Conservation (phyloP, 2,797 vertebrate genomes). For the Gallirallus australis region DNA sequence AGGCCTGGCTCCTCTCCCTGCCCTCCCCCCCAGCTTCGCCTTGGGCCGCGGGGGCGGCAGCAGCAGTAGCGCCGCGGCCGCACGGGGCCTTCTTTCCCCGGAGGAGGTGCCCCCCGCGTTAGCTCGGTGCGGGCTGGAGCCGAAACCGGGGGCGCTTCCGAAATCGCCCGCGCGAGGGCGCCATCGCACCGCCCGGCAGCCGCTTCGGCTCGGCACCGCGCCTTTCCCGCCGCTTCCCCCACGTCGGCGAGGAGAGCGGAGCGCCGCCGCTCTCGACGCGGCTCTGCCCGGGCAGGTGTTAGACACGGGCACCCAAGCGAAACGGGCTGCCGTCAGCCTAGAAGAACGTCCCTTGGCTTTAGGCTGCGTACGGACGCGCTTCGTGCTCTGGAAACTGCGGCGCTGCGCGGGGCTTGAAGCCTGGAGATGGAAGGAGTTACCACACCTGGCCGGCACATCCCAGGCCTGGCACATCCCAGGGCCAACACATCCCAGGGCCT, state of each 20-base stretch:
- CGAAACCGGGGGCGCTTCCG: neutral
- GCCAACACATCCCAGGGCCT: no score
- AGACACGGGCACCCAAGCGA: neutral
- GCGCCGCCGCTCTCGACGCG: no score
- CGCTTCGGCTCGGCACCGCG: rapidly evolving
- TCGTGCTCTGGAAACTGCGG: neutral
- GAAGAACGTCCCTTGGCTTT: neutral
- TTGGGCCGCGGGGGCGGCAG: neutral
- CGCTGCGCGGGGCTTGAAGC: rapidly evolving
- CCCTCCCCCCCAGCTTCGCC: no score
- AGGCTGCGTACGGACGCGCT: neutral
- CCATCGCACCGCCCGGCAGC: neutral
- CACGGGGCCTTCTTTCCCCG: no score
- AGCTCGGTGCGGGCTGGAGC: rapidly evolving
- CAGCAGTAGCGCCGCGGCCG: no score
- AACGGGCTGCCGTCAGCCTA: rapidly evolving
- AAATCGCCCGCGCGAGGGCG: conserved; percentile 5
- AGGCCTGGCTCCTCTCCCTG: no score
- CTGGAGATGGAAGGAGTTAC: neutral
- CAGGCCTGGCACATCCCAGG: no score
- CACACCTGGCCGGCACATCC: no score
- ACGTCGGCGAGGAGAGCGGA: no score
- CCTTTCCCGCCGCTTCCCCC: no score
- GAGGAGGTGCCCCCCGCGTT: neutral
- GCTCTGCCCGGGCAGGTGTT: neutral